Base-by-base conservation (phyloP, 2,113 vertebrate genomes). In the Laticauda colubrina region DNA sequence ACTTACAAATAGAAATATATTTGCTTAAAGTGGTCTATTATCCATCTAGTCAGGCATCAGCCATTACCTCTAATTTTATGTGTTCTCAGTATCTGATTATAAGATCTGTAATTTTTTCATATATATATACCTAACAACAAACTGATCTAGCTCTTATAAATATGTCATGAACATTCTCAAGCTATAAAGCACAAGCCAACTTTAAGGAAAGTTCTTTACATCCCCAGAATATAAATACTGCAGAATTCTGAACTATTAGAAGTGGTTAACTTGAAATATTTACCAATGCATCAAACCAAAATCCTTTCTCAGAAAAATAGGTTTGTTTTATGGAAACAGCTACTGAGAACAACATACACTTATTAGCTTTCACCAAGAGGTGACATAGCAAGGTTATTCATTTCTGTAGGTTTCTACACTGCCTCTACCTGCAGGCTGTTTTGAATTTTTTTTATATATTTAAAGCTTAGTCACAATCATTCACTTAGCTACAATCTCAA, bases 251-350 rank as follows among this genome's bases (percentile, higher is more conserved):
- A 94, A 93, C 56, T 87, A 89, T 56, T 91, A 89, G 87, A 81
- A 94, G 90, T 26, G 21, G 34, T 93, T 7, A 3, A 34, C 57
- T 91, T 53, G 64, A 3, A 48, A 43, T 64, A 94, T 94, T 92
- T 94, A 89, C 88, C 55, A 45, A 87, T 88, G 90, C 6, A 91
- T 39, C 10, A 91, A 89, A 94, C 57, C 81, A 75, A 89, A 92
- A 92, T n/a, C 26, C 23, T 94, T 0, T 81, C 3, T 91, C 1
- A 3, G 51, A 24, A 5, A 21, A 95, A 90, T 91, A 90, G 1
- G 21, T 14, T 88, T 91, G 54, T 94, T 93, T 95, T 94, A 95
- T 93, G 89, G 61, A 96, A 95, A 94, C 21, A 94, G 18, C 12
- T 90, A 11, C 43, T 92, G 26, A 90, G 91, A 96, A 91, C 14